Conservation (phyloP, 2,888 invertebrate genomes). For the Habroteleia sp. region DNA sequence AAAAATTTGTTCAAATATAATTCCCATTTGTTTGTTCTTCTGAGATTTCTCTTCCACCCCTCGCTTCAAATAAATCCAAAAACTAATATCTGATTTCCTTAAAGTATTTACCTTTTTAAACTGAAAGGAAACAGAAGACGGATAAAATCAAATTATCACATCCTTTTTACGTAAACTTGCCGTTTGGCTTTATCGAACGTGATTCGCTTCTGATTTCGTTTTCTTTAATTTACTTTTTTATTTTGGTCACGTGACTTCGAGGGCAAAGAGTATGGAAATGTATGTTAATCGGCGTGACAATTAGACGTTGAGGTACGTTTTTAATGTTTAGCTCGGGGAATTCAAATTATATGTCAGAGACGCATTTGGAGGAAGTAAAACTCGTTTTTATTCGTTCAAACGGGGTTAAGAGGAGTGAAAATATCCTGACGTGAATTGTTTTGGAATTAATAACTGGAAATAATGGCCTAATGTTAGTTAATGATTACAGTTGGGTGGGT, state of each 20-base stretch:
- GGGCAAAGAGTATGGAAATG: constrained; percentile 9
- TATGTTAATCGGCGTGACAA: constrained; percentile 20
- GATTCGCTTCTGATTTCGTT: background rate
- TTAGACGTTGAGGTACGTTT: constrained; percentile 3
- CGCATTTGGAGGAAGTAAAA: constrained; percentile 17
- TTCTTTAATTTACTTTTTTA: background rate
- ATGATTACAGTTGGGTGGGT: constrained; percentile 3
- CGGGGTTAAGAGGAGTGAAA: constrained; percentile 29
- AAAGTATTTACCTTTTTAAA: no score
- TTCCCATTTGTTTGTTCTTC: no score
- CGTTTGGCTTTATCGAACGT: background rate
- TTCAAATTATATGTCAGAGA: constrained; percentile 14
- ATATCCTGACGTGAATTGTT: constrained; percentile 23
- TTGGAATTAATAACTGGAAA: constrained; percentile 29
- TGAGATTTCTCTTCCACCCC: no score
- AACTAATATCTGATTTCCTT: no score
- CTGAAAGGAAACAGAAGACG: no score
- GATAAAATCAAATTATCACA: no score
- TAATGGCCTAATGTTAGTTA: constrained; percentile 16
- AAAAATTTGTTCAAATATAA: no score
- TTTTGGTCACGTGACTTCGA: background rate
- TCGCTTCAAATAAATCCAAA: no score
- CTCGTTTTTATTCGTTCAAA: constrained; percentile 23
- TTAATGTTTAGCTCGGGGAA: constrained; percentile 2
- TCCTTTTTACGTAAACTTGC: background rate